Conservation (phyloP, 2,888 invertebrate genomes). For the Synergus gifuensis region DNA sequence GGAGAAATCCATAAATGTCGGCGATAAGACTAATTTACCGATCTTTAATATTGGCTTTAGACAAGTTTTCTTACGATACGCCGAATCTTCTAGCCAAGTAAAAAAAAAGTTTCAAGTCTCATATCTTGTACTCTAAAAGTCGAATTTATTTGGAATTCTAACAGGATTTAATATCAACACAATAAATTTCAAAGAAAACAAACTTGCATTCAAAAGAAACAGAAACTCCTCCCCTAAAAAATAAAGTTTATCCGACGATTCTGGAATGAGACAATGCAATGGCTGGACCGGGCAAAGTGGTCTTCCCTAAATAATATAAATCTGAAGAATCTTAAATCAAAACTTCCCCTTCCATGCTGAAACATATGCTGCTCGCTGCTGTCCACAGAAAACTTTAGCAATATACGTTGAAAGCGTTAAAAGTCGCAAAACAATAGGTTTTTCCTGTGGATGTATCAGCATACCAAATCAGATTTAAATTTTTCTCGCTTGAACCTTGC, state of each 20-base stretch:
- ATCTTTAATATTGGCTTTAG: background rate
- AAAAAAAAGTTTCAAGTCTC: too few species aligned
- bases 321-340: constrained; percentile 50
- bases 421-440: constrained; percentile 53
- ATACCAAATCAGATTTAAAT: constrained; percentile 56
- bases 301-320: constrained; percentile 45
- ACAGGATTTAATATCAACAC: background rate
- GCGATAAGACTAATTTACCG: background rate
- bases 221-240: background rate
- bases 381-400: constrained; percentile 55
- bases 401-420: constrained; percentile 52
- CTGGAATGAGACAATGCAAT: constrained; percentile 29
- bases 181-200: background rate
- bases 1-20: constrained; percentile 2
- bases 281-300: constrained; percentile 17
- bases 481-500: constrained; percentile 44
- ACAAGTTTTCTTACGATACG: background rate
- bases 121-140: too few species aligned
- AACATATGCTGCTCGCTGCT: constrained; percentile 47
- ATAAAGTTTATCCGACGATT: constrained; percentile 13
- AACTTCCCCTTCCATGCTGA: constrained; percentile 43
- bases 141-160: too few species aligned
- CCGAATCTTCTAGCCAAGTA: too few species aligned
- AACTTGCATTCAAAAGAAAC: background rate
- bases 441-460: constrained; percentile 52